Evolutionary conservation across 2,888 invertebrate species (phyloP).

Genomic region (Tiliacea aurago): DNA sequence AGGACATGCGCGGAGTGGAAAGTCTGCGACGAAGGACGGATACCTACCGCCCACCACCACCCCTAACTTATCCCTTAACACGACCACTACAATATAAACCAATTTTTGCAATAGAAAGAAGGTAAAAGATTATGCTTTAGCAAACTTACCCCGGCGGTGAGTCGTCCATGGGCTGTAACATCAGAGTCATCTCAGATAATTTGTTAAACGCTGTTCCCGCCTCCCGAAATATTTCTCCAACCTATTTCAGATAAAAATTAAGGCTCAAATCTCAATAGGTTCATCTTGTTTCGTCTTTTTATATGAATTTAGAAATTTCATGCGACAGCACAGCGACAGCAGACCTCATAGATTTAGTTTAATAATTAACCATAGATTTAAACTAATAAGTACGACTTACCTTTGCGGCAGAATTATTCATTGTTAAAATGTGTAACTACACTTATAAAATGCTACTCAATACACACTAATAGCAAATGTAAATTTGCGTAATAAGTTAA

Average conservation of each 20-base stretch:
- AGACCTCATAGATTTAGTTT: no score
- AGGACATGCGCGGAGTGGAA: constrained; percentile 17
- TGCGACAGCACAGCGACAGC: no score
- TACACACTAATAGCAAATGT: neutral
- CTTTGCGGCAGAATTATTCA: constrained; percentile 77
- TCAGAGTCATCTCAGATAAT: constrained; percentile 98
- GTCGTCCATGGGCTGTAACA: constrained; percentile 97
- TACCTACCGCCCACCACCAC: neutral
- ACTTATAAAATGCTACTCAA: neutral
- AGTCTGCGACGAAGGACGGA: neutral
- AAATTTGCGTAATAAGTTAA: neutral
- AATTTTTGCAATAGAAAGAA: neutral
- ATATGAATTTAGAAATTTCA: neutral
- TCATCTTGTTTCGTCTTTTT: neutral
- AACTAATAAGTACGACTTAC: constrained; percentile 58
- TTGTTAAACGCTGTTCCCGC: constrained; percentile 98
- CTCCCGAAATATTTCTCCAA: constrained; percentile 98
- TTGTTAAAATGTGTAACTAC: constrained; percentile 27
- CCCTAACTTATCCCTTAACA: neutral
- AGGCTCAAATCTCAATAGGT: neutral
- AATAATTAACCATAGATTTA: no score
- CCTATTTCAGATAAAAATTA: constrained; percentile 89
- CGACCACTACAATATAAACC: neutral
- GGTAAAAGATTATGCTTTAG: neutral
- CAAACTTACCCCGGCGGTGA: constrained; percentile 93